Evolutionary conservation across 2,113 vertebrate species (phyloP), one percentile per base, ranked within the genome.

Genomic region (Siphamia tubifer): DNA sequence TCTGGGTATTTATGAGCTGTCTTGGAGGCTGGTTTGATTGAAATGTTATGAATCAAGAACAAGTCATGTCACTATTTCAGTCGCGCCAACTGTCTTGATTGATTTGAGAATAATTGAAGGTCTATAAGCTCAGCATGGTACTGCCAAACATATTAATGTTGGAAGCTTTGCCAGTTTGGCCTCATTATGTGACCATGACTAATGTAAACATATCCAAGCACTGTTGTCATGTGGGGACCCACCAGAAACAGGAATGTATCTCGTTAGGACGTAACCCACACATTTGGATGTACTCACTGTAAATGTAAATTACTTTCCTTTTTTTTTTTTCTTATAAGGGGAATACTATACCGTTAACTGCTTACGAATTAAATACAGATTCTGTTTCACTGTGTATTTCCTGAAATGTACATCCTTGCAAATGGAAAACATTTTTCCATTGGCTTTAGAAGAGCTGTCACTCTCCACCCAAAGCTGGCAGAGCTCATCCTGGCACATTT

Each of bases 351-450:
- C 32, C 57, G 40, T 34, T 10, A 10, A 63, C 36, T 61, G 36
- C 36, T 47, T 45, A 25, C 27, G 49, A 49, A 56, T 44, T 7
- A 30, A 47, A 21, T 30, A 21, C 32, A 56, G 36, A 31, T 27
- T 64, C 45, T n/a, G n/a, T n/a, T n/a, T n/a, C n/a, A n/a, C n/a
- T n/a, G n/a, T 55, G 70, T 40, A 20, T 49, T 51, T 8, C 1
- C 30, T 34, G 57, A 65, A 60, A 45, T 55, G 8, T 17, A 25
- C 10, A 23, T 24, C 25, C 16, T 20, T 23, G 35, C 23, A 15
- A 30, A 68, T 44, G 39, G 40, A 60, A 62, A 52, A 49, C 43
- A 16, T 27, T 68, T 76, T 75, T 67, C 49, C 55, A 57, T 53
- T 12, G 23, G 1, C 27, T 63, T 20, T 43, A 54, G 8, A 34